A percentile compares a stretch with the other conserved stretches of the same genome.
Conservation (phyloP, 1,140 invertebrate genomes). For the Hormaphis cornu region DNA sequence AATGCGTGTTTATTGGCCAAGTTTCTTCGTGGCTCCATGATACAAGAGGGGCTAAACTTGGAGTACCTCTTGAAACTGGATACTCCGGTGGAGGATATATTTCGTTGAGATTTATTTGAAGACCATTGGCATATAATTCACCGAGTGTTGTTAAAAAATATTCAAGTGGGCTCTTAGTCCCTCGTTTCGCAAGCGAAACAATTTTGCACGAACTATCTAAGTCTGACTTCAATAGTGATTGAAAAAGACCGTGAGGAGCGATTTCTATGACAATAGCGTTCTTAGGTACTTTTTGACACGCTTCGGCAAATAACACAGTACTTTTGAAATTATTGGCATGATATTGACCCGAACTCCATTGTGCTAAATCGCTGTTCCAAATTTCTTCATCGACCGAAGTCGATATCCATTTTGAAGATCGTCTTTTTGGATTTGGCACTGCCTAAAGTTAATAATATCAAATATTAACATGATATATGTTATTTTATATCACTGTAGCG, state of each 20-base stretch:
- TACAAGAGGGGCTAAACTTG: constrained; percentile 29
- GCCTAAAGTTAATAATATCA: constrained; percentile 41
- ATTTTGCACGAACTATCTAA: constrained; percentile 46
- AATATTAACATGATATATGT: neutral
- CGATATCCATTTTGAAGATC: constrained; percentile 51
- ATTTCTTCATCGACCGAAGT: constrained; percentile 52
- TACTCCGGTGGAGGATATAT: constrained; percentile 33
- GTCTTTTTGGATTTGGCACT: constrained; percentile 45
- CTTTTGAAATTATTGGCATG: constrained; percentile 90
- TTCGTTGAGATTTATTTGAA: constrained; percentile 37
- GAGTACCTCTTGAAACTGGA: constrained; percentile 32
- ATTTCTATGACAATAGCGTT: constrained; percentile 54
- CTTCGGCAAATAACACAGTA: constrained; percentile 52
- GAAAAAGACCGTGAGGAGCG: constrained; percentile 51
- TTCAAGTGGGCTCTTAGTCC: constrained; percentile 44
- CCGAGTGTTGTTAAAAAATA: constrained; percentile 48
- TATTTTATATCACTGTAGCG: neutral
- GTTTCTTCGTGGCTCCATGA: constrained; percentile 34
- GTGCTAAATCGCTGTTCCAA: constrained; percentile 66
- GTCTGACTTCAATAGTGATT: constrained; percentile 51
- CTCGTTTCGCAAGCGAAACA: constrained; percentile 51
- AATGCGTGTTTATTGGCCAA: constrained; percentile 26
- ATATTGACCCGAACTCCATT: constrained; percentile 77
- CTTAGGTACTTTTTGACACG: constrained; percentile 47
- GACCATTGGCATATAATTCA: constrained; percentile 38